These are phyloP conservation scores for cattle (Bos taurus) DNA, from an alignment of 2,113 vertebrate species.

Conservation along the genomic window DNA sequence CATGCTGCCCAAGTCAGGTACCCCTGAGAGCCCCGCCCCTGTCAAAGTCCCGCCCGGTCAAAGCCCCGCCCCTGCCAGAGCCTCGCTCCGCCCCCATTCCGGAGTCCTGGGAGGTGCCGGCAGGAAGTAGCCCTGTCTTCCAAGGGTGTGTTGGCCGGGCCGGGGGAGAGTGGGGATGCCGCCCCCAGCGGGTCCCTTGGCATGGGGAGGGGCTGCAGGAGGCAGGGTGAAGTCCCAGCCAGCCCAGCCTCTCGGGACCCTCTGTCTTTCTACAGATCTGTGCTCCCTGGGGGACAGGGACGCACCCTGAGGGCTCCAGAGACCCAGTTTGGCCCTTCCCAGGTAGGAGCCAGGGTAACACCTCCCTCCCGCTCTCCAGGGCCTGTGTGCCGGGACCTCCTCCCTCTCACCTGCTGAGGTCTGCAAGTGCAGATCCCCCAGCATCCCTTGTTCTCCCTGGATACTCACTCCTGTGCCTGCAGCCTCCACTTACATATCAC, in stretches of 20 bases:
- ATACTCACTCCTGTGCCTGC: rapidly evolving
- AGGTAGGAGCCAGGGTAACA: neutral
- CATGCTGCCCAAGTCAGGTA: constrained; percentile 40
- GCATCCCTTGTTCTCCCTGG: neutral
- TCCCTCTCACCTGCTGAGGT: neutral
- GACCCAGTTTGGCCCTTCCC: neutral
- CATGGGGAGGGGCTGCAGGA: neutral
- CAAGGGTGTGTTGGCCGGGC: too few relatives aligned
- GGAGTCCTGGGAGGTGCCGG: rapidly evolving
- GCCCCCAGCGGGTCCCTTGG: neutral
- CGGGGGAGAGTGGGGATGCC: rapidly evolving
- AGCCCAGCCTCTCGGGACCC: rapidly evolving
- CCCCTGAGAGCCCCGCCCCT: rapidly evolving
- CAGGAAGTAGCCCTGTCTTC: neutral
- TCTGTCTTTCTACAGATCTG: neutral
- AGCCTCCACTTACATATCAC: neutral
- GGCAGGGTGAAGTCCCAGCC: rapidly evolving
- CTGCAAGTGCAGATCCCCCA: neutral
- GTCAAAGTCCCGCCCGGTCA: too few relatives aligned
- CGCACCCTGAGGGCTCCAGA: neutral
- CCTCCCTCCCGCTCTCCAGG: rapidly evolving
- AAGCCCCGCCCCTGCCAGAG: rapidly evolving
- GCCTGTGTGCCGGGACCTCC: too few relatives aligned
- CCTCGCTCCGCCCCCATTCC: rapidly evolving
- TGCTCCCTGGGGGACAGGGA: neutral